phyloP scores from a whole-genome alignment of 2,797 vertebrate species.

The Poeciliopsis infans region DNA sequence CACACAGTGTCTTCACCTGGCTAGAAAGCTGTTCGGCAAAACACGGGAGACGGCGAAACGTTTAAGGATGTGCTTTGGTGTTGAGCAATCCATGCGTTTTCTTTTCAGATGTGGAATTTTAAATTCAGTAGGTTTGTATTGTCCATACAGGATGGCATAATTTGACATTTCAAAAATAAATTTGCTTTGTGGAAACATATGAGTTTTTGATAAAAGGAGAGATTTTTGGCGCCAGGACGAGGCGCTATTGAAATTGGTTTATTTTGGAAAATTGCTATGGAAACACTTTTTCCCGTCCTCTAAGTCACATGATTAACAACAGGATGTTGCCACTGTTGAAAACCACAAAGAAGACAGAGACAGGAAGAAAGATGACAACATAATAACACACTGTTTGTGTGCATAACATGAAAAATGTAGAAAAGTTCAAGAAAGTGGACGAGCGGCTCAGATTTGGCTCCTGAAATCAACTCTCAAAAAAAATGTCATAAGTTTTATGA shows the following conservation, averaged over 20 bases:
- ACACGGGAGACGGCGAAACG: too few relatives aligned
- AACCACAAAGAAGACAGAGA: too few relatives aligned
- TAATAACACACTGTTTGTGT: neutral
- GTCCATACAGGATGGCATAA: too few relatives aligned
- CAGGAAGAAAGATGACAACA: neutral
- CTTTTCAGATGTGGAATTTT: neutral
- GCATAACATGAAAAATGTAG: neutral
- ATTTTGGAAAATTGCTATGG: too few relatives aligned
- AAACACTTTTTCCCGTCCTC: too few relatives aligned
- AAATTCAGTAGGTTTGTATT: neutral
- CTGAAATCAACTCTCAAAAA: neutral
- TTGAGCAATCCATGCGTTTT: neutral
- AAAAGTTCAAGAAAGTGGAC: neutral
- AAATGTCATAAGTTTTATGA: neutral
- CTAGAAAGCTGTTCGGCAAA: neutral
- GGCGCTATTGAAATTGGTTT: too few relatives aligned
- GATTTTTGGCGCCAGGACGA: too few relatives aligned
- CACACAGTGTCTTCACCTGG: neutral
- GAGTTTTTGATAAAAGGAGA: too few relatives aligned
- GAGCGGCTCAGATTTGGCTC: neutral
- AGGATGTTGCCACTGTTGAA: too few relatives aligned
- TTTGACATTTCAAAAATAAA: too few relatives aligned
- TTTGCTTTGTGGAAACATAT: too few relatives aligned
- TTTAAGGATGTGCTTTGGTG: neutral
- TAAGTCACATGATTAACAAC: too few relatives aligned